phyloP scores from a whole-genome alignment of 2,113 vertebrate genomes.

The Glaucomys volans region DNA sequence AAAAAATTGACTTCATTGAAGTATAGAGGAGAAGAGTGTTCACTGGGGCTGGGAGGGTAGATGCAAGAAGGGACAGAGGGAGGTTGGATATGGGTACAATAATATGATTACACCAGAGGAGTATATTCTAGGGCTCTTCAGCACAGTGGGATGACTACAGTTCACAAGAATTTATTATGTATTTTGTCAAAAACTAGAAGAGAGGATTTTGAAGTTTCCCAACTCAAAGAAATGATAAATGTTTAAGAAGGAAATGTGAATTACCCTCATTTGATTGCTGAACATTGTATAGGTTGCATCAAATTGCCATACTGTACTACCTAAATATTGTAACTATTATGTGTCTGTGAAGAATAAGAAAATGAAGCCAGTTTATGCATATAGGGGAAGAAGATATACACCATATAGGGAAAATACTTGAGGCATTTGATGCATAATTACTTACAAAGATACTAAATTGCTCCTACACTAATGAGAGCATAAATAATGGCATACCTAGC shows the following conservation, averaged over 20 bases:
- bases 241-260: neutral
- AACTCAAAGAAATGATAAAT: neutral
- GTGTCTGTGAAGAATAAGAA: neutral
- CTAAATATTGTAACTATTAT: neutral
- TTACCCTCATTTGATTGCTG: neutral
- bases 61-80: neutral
- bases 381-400: slow-evolving; percentile 22
- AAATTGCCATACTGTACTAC: neutral
- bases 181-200: neutral
- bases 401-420: slow-evolving; percentile 31
- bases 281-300: no score
- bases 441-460: slow-evolving; percentile 35
- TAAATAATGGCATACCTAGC: slow-evolving; percentile 50
- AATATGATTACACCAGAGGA: neutral
- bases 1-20: neutral
- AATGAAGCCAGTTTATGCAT: neutral
- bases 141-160: neutral
- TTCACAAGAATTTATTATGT: neutral
- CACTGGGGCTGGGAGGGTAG: neutral
- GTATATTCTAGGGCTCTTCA: neutral
- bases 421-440: slow-evolving; percentile 3
- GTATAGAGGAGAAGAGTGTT: neutral
- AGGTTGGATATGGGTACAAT: neutral
- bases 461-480: slow-evolving; percentile 47
- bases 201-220: neutral